Conservation (phyloP, 2,797 vertebrate species). For the Arnoldichthys spilopterus region DNA sequence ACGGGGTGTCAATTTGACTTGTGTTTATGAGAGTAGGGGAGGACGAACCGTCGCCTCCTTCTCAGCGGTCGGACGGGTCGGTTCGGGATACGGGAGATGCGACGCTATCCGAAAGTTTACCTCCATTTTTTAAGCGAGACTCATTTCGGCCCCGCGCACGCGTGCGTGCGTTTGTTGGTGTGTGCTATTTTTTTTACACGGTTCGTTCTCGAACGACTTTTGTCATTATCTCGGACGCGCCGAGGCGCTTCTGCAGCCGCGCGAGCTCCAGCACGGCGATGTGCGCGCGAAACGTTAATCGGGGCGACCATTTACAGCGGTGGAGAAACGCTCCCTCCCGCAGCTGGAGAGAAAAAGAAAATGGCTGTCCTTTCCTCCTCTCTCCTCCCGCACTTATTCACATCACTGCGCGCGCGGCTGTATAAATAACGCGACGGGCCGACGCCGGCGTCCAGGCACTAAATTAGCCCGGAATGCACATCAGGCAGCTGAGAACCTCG, state of each 20-base stretch:
- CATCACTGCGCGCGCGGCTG: conserved; percentile 19
- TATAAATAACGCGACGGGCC: conserved; percentile 34
- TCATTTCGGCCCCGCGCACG: no score
- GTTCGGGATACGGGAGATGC: not conserved
- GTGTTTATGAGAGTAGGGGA: not conserved
- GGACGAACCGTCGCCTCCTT: no score
- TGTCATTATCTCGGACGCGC: not conserved
- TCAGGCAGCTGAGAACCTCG: conserved; percentile 32
- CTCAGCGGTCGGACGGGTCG: no score
- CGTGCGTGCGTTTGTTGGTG: no score
- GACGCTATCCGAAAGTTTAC: no score
- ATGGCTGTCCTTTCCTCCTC: conserved; percentile 46
- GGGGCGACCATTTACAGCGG: conserved; percentile 46
- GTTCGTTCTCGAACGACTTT: not conserved
- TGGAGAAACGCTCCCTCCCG: conserved; percentile 21
- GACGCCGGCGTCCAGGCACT: conserved; percentile 21
- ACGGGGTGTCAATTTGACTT: not conserved
- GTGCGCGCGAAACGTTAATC: conserved; percentile 30
- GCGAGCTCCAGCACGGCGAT: not conserved
- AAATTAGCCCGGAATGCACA: conserved; percentile 27
- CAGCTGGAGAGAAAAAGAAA: conserved; percentile 50
- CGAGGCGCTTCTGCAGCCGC: not conserved
- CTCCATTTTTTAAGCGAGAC: no score
- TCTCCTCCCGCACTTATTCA: conserved; percentile 27
- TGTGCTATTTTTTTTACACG: no score